Evolutionary conservation across 1,140 invertebrate genomes (phyloP).

Genomic region (Ceratina japonica): DNA sequence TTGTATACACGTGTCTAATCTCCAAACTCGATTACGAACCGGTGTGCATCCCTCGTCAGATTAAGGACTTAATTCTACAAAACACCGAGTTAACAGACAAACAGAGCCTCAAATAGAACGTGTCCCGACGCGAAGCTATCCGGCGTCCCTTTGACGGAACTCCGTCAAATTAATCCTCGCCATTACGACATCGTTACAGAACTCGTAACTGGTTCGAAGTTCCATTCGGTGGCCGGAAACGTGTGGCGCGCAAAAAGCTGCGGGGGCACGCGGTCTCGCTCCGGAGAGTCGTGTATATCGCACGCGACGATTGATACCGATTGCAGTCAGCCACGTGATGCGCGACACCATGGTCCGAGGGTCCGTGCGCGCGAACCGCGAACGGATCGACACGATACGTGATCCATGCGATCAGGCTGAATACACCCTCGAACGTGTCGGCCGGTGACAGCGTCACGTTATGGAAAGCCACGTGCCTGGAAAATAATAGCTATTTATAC

Average conservation of each 20-base stretch:
- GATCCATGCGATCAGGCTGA: conserved; percentile 16
- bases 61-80: neutral
- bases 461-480: conserved; percentile 12
- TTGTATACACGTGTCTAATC: too few relatives aligned
- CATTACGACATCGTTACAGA: neutral
- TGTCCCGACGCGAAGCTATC: neutral
- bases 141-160: neutral
- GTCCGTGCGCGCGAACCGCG: neutral
- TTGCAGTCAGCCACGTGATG: conserved; percentile 1
- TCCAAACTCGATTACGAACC: too few relatives aligned
- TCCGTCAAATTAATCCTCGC: neutral
- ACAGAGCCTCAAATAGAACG: neutral
- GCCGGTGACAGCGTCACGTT: conserved; percentile 5
- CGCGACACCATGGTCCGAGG: neutral
- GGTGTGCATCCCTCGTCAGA: neutral
- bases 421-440: neutral
- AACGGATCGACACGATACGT: neutral
- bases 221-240: neutral
- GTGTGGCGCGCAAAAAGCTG: neutral
- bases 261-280: neutral
- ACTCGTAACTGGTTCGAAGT: neutral
- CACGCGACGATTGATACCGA: conserved; percentile 23
- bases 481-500: conserved; percentile 35
- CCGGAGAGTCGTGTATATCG: too few relatives aligned
- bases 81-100: neutral